Base-by-base conservation (phyloP, 2,888 invertebrate genomes). In the Ophioninae sp. region DNA sequence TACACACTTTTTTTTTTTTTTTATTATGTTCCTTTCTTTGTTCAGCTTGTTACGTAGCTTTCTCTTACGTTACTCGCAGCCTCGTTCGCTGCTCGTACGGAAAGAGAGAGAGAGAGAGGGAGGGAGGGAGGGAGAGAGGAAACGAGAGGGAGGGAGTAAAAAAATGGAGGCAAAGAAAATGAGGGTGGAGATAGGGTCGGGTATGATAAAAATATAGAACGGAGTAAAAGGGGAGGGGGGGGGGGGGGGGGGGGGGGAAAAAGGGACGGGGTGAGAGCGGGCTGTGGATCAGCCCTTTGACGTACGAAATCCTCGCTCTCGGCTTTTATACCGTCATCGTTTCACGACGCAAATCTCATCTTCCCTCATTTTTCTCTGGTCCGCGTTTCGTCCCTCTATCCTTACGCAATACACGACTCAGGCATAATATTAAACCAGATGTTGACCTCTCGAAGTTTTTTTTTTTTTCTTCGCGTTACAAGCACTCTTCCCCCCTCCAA, bases 161-260 rank as follows among this genome's bases (percentile, higher is more conserved):
- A 30, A 64, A 59, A 50, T 23, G 39, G 37, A 67, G 56, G 39
- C 17, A 37, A 20, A 37, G 44, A 39, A 13, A 56, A 64, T 37
- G 64, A 56, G 17, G 17, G 56, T 56, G 21, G 37, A 75, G 64
- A 75, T 21, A 56, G 65, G 65, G 20, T 10, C 10, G 8, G 20
- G 57, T 57, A 37, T 59, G 75, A 75, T 67, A 65, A 75, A 75
- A 75, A 67, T 67, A 75, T 67, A 65, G 65, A 75, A 75, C 39
- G n/a, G n/a, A n/a, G n/a, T n/a, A n/a, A n/a, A n/a, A n/a, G n/a
- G n/a, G n/a, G n/a, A n/a, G n/a, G n/a, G n/a, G n/a, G n/a, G n/a
- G n/a, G n/a, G n/a, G n/a, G n/a, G n/a, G n/a, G n/a, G n/a, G n/a
- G n/a, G 41, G 75, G 7, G 50, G 30, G 59, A 61, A 70, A 50